Base-by-base conservation (phyloP, 2,797 vertebrate genomes). In the Crocidura indochinensis region DNA sequence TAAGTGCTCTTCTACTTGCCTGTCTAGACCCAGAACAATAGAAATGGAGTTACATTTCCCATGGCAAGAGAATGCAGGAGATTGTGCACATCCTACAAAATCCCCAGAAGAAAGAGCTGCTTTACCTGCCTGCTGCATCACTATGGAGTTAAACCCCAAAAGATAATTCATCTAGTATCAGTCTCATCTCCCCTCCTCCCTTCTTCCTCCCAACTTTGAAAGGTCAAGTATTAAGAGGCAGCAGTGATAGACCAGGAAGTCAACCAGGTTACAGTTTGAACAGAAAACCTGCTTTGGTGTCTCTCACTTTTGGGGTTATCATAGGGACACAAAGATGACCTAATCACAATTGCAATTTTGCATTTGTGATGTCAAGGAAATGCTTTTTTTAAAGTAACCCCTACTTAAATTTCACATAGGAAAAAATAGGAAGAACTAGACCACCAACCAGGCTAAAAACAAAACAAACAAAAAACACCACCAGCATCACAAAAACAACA, bases 281-380 rank as follows among this genome's bases (percentile, higher is more conserved):
- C 8, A 17, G 38, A 2, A 27, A 4, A 2, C 44, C 26, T 19
- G 2, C 8, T 17, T 73, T 19, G 0, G 0, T 4, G 15, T 27
- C 0, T 14, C 10, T 7, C n/a, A 22, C 2, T 24, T 12, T 8
- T 10, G 0, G 14, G 29, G 6, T 51, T 14, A 9, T 5, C 3
- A 10, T 31, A 0, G 20, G 51, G 38, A 4, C 65, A 46, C 19
- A 44, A 44, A 38, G 11, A 7, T 6, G 73, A n/a, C 3, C 15
- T 31, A 19, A 56, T 12, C 5, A 14, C 31, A 71, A 0, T 9
- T 38, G 2, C 17, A 26, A 1, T 1, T 47, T 46, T 17, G 27
- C 11, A 26, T 27, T 68, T 27, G 53, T 71, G 27, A 44, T 29
- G 65, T 12, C 15, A 47, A 11, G 12, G 75, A 53, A 15, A 56